A percentile compares a stretch with the other conserved stretches of the same genome.
These are phyloP conservation scores for Neelides sp. DNA, from an alignment of 1,140 invertebrate species.

Conservation along the genomic window DNA sequence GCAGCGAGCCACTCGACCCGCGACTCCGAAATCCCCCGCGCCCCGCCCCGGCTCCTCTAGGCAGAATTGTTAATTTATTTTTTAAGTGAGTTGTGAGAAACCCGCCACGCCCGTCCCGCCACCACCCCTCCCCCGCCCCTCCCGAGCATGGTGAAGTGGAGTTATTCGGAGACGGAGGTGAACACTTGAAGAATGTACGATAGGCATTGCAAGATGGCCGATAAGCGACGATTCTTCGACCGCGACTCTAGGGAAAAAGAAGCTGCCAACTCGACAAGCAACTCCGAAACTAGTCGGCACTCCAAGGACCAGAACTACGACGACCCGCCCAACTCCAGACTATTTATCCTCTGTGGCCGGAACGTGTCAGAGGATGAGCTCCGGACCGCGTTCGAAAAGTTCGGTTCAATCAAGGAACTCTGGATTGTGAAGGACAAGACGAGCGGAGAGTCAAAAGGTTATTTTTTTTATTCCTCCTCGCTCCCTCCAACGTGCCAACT, in stretches of 20 bases:
- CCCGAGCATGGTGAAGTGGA: background rate
- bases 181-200: constrained; percentile 3
- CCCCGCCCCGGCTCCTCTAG: too few species aligned
- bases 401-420: constrained; percentile 73
- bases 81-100: too few species aligned
- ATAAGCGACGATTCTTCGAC: constrained; percentile 30
- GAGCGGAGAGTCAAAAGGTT: constrained; percentile 78
- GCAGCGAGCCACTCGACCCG: too few species aligned
- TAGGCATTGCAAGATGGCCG: constrained; percentile 27
- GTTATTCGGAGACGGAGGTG: background rate
- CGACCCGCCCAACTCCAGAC: constrained; percentile 65
- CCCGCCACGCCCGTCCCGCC: background rate
- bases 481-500: too few species aligned
- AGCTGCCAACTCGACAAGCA: constrained; percentile 20
- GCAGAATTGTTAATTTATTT: too few species aligned
- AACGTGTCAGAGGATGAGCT: constrained; percentile 66
- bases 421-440: constrained; percentile 74
- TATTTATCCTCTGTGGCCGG: constrained; percentile 80
- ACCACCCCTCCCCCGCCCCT: background rate
- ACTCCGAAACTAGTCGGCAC: constrained; percentile 20
- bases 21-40: too few species aligned
- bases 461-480: too few species aligned
- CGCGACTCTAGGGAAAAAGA: constrained; percentile 29
- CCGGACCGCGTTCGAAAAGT: constrained; percentile 59
- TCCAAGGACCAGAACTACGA: constrained; percentile 42